These are phyloP conservation scores for Syngnathus scovelli DNA, from an alignment of 2,113 vertebrate species.

Conservation along the genomic window DNA sequence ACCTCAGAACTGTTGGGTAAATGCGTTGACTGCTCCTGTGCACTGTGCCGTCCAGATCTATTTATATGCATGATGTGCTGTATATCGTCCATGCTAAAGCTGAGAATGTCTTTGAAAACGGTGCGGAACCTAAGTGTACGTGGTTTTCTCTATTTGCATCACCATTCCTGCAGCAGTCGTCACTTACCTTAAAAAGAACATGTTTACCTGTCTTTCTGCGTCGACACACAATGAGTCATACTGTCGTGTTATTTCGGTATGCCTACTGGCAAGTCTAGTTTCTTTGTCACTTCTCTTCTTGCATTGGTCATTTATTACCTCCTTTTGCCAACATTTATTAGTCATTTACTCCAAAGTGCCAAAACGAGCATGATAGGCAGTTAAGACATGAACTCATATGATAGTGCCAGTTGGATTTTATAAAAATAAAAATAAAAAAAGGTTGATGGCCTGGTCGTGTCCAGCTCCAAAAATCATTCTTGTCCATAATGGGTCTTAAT, in stretches of 20 bases:
- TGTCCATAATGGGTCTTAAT: slow-evolving; percentile 4
- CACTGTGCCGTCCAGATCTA: not conserved
- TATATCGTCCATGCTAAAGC: not conserved
- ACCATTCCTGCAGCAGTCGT: not conserved
- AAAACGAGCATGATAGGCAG: not conserved
- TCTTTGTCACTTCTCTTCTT: slow-evolving; percentile 2
- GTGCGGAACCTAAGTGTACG: not conserved
- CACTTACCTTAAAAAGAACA: slow-evolving; percentile 52
- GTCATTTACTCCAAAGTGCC: slow-evolving; percentile 48
- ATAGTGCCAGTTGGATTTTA: not conserved
- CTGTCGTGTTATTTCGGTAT: slow-evolving; percentile 41
- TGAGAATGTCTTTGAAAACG: not conserved
- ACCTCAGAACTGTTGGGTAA: not conserved
- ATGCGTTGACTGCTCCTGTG: not conserved
- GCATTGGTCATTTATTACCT: slow-evolving; percentile 52
- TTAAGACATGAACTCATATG: not conserved
- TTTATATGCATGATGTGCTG: not conserved
- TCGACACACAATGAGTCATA: slow-evolving; percentile 57
- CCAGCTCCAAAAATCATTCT: not conserved
- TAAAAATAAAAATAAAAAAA: too few relatives aligned
- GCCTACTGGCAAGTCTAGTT: slow-evolving; percentile 34
- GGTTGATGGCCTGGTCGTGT: not conserved
- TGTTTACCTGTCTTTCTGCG: slow-evolving; percentile 4
- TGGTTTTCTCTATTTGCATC: slow-evolving; percentile 26
- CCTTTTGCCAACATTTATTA: slow-evolving; percentile 30